These are phyloP conservation scores for Agapornis roseicollis DNA, from an alignment of 2,113 vertebrate species.

Conservation along the genomic window DNA sequence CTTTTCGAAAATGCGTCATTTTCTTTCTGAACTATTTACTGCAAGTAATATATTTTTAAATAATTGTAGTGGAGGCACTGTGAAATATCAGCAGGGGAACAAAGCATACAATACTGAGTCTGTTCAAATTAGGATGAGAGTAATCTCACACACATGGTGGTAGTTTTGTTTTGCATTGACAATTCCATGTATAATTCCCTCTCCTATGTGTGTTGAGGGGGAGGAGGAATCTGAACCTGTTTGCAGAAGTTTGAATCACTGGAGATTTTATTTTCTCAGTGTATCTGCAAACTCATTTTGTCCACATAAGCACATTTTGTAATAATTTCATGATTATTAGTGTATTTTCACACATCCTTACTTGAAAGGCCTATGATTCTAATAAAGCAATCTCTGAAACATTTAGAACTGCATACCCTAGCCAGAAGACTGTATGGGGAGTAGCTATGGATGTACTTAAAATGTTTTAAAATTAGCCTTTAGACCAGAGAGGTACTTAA, in stretches of 20 bases:
- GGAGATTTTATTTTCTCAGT: slow-evolving; percentile 3
- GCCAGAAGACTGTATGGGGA: neutral
- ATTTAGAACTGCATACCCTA: neutral
- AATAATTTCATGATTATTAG: neutral
- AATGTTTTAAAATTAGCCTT: neutral
- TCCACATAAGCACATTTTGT: neutral
- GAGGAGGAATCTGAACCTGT: neutral
- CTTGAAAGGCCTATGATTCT: neutral
- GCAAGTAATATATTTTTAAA: neutral
- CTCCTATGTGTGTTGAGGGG: neutral
- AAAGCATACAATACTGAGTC: neutral
- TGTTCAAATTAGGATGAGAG: neutral
- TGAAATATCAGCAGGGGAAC: neutral
- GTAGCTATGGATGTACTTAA: neutral
- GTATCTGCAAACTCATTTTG: neutral
- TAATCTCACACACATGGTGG: neutral
- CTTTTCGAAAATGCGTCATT: neutral
- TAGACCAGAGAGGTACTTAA: neutral
- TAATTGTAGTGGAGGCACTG: neutral
- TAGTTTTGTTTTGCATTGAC: neutral
- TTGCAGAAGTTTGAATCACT: neutral
- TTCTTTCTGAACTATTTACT: neutral
- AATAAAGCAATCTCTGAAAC: neutral
- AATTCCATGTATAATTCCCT: neutral
- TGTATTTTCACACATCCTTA: neutral